Base-by-base conservation (phyloP, 2,797 vertebrate species). In the Chaetodon trifasciatus region DNA sequence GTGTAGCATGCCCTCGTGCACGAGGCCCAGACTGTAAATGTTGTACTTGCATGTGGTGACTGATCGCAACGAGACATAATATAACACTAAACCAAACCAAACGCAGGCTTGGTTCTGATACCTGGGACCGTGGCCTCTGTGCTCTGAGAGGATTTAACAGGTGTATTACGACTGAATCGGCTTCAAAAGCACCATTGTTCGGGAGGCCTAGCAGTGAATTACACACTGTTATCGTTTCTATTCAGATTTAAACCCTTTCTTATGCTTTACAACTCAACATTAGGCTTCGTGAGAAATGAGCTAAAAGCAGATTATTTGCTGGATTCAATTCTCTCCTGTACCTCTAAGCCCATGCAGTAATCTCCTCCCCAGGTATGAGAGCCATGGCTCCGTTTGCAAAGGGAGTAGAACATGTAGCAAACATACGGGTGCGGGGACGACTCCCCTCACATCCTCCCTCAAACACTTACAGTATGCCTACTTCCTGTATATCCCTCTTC, bases 1-100 rank as follows among this genome's bases (percentile, higher is more conserved):
- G 92, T 95, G 88, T 85, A 88, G 95, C 95, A 95, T 95, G 94
- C 93, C 79, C n/a, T 89, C 84, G 76, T 83, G 88, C 89, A 90
- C 75, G 56, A 90, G 88, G 87, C 82, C 78, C 84, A 76, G 87
- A 86, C 83, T 88, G 63, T 87, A 85, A 76, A 71, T 92, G 88
- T 92, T 81, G 87, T 93, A 84, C 81, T 83, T 93, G 95, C 95
- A 96, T 96, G 95, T 89, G 87, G 89, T 81, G 89, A 91, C 60
- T 75, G 84, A 92, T 75, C 70, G 79, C 81, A 74, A 80, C 73
- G 81, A 92, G 91, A 91, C 85, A 86, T 44, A 73, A 86, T 78
- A 87, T 74, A 83, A 90, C 78, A 89, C 72, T 42, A 64, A 70
- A 79, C 78, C 60, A 73, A 68, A 88, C 55, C 76, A 52, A 84